phyloP scores from a whole-genome alignment of 2,797 vertebrate species.

The Alauda arvensis region DNA sequence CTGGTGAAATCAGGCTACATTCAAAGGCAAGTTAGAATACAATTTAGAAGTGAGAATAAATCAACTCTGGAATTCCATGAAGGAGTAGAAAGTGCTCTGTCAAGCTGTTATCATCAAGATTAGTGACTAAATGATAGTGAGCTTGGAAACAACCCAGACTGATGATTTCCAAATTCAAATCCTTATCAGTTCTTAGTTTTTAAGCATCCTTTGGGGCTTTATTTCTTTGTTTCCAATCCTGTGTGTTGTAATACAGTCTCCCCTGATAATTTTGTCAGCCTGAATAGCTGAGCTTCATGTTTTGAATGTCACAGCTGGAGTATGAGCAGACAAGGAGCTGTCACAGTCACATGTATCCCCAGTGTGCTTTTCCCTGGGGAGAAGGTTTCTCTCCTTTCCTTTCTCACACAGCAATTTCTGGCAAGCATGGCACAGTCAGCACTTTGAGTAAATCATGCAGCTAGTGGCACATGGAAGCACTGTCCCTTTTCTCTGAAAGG shows the following conservation, averaged over 20 bases:
- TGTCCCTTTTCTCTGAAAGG: not conserved
- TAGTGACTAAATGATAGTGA: not conserved
- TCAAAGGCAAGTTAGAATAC: not conserved
- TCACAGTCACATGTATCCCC: not conserved
- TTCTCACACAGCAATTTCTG: not conserved
- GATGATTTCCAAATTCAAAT: not conserved
- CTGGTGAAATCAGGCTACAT: not conserved
- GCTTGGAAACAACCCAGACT: not conserved
- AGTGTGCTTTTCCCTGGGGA: not conserved
- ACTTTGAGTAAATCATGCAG: not conserved
- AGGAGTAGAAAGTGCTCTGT: not conserved
- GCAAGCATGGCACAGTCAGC: not conserved
- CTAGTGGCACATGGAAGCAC: not conserved
- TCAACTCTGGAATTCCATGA: not conserved
- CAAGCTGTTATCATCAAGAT: not conserved
- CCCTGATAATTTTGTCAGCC: not conserved
- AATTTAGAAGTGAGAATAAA: not conserved
- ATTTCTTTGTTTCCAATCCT: not conserved
- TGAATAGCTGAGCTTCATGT: not conserved
- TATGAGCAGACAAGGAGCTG: not conserved
- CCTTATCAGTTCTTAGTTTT: not conserved
- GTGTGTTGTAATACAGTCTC: not conserved
- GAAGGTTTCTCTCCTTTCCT: not conserved
- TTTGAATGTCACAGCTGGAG: not conserved
- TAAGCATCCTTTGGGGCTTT: not conserved